phyloP scores from a whole-genome alignment of 2,113 vertebrate genomes.

The Aspidoscelis tigris region DNA sequence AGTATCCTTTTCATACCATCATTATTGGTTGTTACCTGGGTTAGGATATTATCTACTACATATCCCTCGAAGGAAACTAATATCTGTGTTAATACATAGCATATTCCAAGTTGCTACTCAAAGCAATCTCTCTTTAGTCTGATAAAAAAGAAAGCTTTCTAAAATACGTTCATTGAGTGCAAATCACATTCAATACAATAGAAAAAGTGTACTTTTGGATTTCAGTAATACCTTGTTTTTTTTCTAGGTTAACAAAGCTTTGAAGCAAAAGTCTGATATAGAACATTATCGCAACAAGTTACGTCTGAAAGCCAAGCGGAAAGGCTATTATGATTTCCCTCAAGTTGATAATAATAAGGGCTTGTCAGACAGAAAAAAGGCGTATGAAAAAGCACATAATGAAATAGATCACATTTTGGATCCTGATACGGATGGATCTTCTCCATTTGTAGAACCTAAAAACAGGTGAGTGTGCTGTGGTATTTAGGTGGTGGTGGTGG shows the following conservation, averaged over 20 bases:
- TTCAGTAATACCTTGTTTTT: slow-evolving; percentile 60
- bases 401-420: slow-evolving; percentile 86
- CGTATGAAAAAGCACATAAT: slow-evolving; percentile 82
- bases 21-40: not conserved
- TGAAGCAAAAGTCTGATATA: slow-evolving; percentile 98
- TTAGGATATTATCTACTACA: not conserved
- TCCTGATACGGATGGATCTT: slow-evolving; percentile 85
- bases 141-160: not conserved
- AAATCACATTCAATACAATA: not conserved
- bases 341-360: slow-evolving; percentile 80
- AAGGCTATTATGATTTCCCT: slow-evolving; percentile 96
- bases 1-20: not conserved
- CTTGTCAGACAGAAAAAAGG: slow-evolving; percentile 79
- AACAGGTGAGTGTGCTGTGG: slow-evolving; percentile 80
- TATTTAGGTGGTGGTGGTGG: too few relatives aligned
- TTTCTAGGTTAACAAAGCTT: slow-evolving; percentile 90
- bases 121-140: not conserved
- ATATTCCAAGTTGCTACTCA: not conserved
- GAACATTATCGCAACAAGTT: slow-evolving; percentile 99
- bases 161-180: not conserved
- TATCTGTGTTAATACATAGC: not conserved
- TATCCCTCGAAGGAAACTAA: not conserved
- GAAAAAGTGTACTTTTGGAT: slow-evolving; percentile 38
- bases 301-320: slow-evolving; percentile 95
- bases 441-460: slow-evolving; percentile 88